Percentiles rank a stretch among this genome's conserved stretches.
These are phyloP conservation scores for Luperina testacea DNA, from an alignment of 2,888 invertebrate species.

Conservation along the genomic window DNA sequence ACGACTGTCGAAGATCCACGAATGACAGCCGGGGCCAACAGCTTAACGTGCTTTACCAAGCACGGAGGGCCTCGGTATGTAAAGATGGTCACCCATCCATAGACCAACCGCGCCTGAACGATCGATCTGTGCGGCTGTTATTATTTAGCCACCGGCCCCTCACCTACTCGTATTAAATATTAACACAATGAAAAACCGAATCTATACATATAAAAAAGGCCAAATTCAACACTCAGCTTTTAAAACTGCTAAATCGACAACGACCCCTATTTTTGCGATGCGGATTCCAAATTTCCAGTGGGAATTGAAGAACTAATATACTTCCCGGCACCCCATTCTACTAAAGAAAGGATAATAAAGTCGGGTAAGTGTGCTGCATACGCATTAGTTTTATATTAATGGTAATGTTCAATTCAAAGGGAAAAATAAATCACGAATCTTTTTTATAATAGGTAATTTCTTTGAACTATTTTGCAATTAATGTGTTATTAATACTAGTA, in stretches of 20 bases:
- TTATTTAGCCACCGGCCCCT: too few species aligned
- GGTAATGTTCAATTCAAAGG: conserved; percentile 43
- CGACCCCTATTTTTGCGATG: conserved; percentile 52
- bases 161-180: not conserved
- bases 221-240: conserved; percentile 47
- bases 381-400: conserved; percentile 61
- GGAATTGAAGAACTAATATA: conserved; percentile 62
- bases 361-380: conserved; percentile 51
- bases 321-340: conserved; percentile 55
- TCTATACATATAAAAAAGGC: conserved; percentile 5
- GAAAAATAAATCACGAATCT: conserved; percentile 42
- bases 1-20: too few species aligned
- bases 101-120: too few species aligned
- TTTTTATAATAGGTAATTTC: not conserved
- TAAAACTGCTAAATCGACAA: conserved; percentile 60
- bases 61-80: too few species aligned
- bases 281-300: conserved; percentile 57
- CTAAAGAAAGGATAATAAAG: conserved; percentile 56
- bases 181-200: not conserved
- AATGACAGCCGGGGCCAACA: too few species aligned
- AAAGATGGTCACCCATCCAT: too few species aligned
- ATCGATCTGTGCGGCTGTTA: too few species aligned
- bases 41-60: too few species aligned
- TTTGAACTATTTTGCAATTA: not conserved
- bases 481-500: not conserved